phyloP scores from a whole-genome alignment of 2,888 invertebrate species.

The Machimus rusticus region DNA sequence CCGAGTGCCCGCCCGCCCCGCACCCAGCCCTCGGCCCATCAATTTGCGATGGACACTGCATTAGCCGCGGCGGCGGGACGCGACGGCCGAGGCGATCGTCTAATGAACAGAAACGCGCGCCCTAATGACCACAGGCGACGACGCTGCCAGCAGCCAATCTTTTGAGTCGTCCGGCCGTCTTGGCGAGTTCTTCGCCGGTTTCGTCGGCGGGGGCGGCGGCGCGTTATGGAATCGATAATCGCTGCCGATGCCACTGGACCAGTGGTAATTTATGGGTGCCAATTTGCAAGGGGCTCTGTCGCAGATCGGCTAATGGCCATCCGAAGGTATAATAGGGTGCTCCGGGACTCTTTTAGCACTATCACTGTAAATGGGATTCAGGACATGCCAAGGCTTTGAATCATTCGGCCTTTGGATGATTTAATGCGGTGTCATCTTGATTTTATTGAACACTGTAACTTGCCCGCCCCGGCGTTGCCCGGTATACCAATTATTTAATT shows the following conservation, averaged over 20 bases:
- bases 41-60: conserved; percentile 30
- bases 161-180: conserved; percentile 16
- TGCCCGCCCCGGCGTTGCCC: too few relatives aligned
- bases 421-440: not conserved
- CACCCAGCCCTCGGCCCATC: not conserved
- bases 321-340: conserved; percentile 30
- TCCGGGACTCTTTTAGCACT: not conserved
- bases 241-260: conserved; percentile 30
- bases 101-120: conserved; percentile 27
- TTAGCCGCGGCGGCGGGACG: not conserved
- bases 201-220: not conserved
- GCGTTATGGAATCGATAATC: conserved; percentile 40
- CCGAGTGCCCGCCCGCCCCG: not conserved
- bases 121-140: conserved; percentile 35
- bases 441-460: not conserved
- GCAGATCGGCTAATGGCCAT: conserved; percentile 17
- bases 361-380: not conserved
- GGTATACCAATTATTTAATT: too few relatives aligned
- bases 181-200: not conserved
- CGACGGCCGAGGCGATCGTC: not conserved
- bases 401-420: not conserved
- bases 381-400: not conserved
- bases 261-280: conserved; percentile 33
- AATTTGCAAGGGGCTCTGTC: conserved; percentile 31
- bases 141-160: conserved; percentile 6